phyloP scores from a whole-genome alignment of 1,140 invertebrate genomes.

The Pissodes strobi region DNA sequence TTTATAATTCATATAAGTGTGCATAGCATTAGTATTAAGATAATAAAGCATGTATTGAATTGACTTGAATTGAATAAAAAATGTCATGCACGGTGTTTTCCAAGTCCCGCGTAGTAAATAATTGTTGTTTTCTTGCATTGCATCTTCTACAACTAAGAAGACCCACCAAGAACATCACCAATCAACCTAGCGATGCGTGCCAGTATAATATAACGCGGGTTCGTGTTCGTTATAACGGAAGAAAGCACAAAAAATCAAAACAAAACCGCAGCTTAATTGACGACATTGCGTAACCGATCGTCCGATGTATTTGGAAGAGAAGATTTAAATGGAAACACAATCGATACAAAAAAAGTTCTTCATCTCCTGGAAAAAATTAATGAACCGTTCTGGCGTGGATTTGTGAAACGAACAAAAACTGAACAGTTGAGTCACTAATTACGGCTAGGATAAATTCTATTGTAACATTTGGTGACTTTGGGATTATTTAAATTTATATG shows the following conservation, averaged over 20 bases:
- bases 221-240: conserved; percentile 12
- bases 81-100: too few species aligned
- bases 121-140: too few species aligned
- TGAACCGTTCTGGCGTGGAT: conserved; percentile 18
- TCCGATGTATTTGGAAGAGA: neutral
- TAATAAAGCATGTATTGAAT: too few species aligned
- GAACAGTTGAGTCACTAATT: conserved; percentile 4
- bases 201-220: too few species aligned
- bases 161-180: too few species aligned
- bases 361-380: conserved; percentile 17
- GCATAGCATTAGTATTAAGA: too few species aligned
- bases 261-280: conserved; percentile 16
- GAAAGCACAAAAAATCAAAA: neutral
- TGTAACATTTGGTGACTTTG: neutral
- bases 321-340: conserved; percentile 6
- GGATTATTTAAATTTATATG: conserved; percentile 3
- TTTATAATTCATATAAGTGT: too few species aligned
- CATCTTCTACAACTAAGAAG: too few species aligned
- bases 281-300: conserved; percentile 10
- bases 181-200: too few species aligned
- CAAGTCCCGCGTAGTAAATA: too few species aligned
- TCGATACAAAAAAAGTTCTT: neutral
- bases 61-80: too few species aligned
- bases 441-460: conserved; percentile 9
- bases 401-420: conserved; percentile 7